Base-by-base conservation (phyloP, 2,888 invertebrate species). In the Trisateles emortualis region DNA sequence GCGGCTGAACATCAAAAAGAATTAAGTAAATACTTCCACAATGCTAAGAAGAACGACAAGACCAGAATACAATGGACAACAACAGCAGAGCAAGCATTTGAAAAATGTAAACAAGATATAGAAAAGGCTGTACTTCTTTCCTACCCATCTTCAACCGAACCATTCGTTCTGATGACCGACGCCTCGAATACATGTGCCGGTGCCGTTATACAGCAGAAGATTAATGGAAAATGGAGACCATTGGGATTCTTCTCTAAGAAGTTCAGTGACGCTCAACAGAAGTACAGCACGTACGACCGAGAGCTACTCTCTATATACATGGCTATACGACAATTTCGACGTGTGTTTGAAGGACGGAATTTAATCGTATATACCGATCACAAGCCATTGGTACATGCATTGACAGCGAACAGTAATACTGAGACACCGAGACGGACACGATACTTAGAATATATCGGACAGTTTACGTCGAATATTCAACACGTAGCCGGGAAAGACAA, bases 251-350 rank as follows among this genome's bases (percentile, higher is more conserved):
- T n/a, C n/a, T n/a, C 0, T 17, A 57, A 8, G 16, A 30, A 1
- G n/a, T 10, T 0, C 68, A 67, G 67, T 54, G 44, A 48, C 70
- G n/a, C n/a, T n/a, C n/a, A n/a, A n/a, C n/a, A n/a, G n/a, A n/a
- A n/a, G n/a, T n/a, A n/a, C n/a, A n/a, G n/a, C n/a, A n/a, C n/a
- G n/a, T 70, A 61, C 29, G 63, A 68, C 29, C 59, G 63, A 32
- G 66, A 68, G 49, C 14, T 72, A 36, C 44, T 65, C 40, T 66
- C 70, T 0, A 66, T 68, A n/a, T 64, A 61, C 42, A 48, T 50
- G 2, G 59, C 64, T 22, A 43, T 65, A 0, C 51, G 59, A 19
- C 52, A 59, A n/a, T 55, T 68, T 35, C 36, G 68, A 11, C 22
- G 46, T 29, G 11, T 53, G 0, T 52, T 65, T 9, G 63, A 66